These are phyloP conservation scores for Protaetia brevitarsis DNA, from an alignment of 1,140 invertebrate species.

Conservation along the genomic window DNA sequence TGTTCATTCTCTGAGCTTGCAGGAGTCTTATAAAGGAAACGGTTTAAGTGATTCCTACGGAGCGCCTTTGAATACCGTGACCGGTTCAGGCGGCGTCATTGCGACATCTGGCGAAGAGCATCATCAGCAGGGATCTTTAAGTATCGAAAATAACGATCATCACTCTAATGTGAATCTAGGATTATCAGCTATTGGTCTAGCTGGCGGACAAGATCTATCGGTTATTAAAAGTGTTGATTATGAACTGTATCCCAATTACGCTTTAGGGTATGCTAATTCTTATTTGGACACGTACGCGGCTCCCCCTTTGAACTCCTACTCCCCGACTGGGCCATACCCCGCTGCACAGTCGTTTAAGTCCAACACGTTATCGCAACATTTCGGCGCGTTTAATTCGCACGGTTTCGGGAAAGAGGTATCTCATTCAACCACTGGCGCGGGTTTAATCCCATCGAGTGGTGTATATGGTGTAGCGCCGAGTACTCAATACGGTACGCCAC, in stretches of 20 bases:
- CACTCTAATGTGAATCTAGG: constrained; percentile 23
- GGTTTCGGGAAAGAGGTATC: constrained; percentile 7
- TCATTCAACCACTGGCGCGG: constrained; percentile 46
- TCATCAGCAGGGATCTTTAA: constrained; percentile 26
- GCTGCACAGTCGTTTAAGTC: constrained; percentile 44
- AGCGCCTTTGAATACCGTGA: constrained; percentile 46
- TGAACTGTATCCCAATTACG: constrained; percentile 47
- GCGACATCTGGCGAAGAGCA: constrained; percentile 40
- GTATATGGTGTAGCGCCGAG: constrained; percentile 55
- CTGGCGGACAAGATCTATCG: constrained; percentile 42
- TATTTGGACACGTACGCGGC: constrained; percentile 9
- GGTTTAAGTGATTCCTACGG: constrained; percentile 45
- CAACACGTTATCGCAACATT: constrained; percentile 27
- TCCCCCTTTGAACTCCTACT: constrained; percentile 50
- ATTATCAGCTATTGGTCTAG: constrained; percentile 29
- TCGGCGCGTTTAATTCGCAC: constrained; percentile 6
- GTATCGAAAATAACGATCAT: neutral
- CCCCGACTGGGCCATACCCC: constrained; percentile 53
- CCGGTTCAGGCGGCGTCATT: constrained; percentile 45
- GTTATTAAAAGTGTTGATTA: constrained; percentile 51
- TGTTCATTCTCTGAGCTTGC: constrained; percentile 25
- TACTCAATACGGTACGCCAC: constrained; percentile 55
- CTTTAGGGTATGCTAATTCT: neutral
- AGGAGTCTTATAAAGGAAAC: constrained; percentile 23
- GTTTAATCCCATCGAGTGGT: constrained; percentile 54